A percentile compares a stretch with the other conserved stretches of the same genome.
phyloP scores from a whole-genome alignment of 2,797 vertebrate genomes.

The Hirundo rustica region DNA sequence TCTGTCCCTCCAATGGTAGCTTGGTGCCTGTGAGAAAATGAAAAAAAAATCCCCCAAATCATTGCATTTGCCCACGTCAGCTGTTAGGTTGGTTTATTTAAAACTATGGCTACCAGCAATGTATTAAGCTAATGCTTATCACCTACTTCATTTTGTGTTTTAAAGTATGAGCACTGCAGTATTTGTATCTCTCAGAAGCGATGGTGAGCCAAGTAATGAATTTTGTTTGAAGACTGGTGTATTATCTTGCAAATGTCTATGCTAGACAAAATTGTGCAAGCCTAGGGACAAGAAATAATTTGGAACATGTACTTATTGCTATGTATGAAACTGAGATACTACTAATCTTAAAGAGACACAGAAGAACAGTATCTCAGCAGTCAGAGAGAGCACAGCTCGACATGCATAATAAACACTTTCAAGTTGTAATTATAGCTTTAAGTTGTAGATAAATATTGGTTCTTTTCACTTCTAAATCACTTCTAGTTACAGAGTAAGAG shows the following conservation, averaged over 20 bases:
- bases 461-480: constrained; percentile 5
- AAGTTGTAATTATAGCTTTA: constrained; percentile 21
- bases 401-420: neutral
- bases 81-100: neutral
- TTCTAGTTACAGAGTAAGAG: neutral
- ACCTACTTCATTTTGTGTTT: neutral
- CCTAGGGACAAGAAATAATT: constrained; percentile 26
- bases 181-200: neutral
- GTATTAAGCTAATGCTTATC: neutral
- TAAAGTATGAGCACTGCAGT: neutral
- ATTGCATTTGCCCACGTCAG: neutral
- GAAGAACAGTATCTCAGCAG: constrained; percentile 8
- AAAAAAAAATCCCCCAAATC: neutral
- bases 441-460: constrained; percentile 27
- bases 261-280: neutral
- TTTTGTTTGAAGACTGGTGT: neutral
- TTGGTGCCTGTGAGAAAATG: neutral
- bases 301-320: neutral
- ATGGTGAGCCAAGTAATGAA: neutral
- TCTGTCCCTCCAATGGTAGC: neutral
- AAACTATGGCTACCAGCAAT: neutral
- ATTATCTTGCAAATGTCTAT: neutral
- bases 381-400: neutral
- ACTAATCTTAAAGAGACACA: neutral
- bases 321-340: neutral